phyloP scores from a whole-genome alignment of 2,113 vertebrate species.

The Elanoides forficatus region DNA sequence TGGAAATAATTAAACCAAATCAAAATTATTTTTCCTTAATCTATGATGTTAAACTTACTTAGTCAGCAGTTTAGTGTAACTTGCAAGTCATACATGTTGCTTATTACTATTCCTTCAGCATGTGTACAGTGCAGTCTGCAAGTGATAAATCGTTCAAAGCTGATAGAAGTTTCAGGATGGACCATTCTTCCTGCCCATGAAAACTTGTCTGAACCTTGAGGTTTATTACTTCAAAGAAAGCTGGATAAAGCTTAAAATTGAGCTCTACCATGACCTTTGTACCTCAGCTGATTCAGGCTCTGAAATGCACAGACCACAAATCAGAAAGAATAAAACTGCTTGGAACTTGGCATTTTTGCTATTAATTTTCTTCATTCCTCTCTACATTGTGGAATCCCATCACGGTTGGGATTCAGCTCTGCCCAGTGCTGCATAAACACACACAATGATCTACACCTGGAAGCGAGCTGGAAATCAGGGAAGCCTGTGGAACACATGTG shows the following conservation, averaged over 20 bases:
- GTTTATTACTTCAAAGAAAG: neutral
- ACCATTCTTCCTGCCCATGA: neutral
- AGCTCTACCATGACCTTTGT: neutral
- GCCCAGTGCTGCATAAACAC: neutral
- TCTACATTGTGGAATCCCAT: neutral
- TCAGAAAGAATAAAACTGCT: neutral
- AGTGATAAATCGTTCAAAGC: neutral
- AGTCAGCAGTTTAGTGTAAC: neutral
- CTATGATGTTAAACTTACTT: neutral
- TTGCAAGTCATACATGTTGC: neutral
- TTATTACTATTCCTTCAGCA: neutral
- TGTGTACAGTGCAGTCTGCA: neutral
- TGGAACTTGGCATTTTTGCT: neutral
- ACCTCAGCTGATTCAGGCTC: neutral
- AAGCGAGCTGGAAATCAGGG: neutral
- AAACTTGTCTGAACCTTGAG: neutral
- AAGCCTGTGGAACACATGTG: neutral
- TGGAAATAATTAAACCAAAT: slow-evolving; percentile 11
- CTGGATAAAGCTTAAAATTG: neutral
- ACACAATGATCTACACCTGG: neutral
- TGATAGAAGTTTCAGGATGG: neutral
- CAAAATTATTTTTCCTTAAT: neutral
- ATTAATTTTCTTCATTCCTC: neutral
- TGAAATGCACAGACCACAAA: neutral
- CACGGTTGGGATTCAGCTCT: neutral